These are phyloP conservation scores for Anarsia innoxiella DNA, from an alignment of 2,888 invertebrate genomes.

Conservation along the genomic window DNA sequence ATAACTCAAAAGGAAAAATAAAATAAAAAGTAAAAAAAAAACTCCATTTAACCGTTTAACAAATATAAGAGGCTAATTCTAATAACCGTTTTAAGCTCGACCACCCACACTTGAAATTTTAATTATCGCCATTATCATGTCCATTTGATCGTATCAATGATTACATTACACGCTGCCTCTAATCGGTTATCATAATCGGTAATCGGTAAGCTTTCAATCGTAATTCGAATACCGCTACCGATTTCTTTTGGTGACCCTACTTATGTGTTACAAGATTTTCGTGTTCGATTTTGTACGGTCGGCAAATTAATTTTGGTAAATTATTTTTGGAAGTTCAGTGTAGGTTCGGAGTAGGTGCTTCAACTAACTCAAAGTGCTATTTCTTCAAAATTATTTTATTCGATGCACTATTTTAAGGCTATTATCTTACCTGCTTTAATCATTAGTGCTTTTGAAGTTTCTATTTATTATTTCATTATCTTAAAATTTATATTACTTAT, in stretches of 20 bases:
- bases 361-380: no score
- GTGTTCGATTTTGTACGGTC: conserved; percentile 25
- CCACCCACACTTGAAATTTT: conserved; percentile 19
- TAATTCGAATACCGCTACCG: conserved; percentile 23
- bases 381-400: no score
- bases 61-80: conserved; percentile 3
- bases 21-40: no score
- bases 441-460: no score
- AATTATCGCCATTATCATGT: conserved; percentile 13
- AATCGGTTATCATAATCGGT: conserved; percentile 27
- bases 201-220: conserved; percentile 44
- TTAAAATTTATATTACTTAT: no score
- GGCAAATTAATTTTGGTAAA: conserved; percentile 24
- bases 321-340: no score
- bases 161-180: conserved; percentile 43
- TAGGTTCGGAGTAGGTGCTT: no score
- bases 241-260: conserved; percentile 41
- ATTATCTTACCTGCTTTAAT: no score
- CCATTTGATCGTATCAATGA: conserved; percentile 32
- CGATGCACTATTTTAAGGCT: no score
- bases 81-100: conserved; percentile 21
- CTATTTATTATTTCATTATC: no score
- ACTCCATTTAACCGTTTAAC: no score
- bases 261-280: conserved; percentile 20
- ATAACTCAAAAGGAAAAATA: no score